Base-by-base conservation (phyloP, 2,113 vertebrate species). In the Panthera tigris region DNA sequence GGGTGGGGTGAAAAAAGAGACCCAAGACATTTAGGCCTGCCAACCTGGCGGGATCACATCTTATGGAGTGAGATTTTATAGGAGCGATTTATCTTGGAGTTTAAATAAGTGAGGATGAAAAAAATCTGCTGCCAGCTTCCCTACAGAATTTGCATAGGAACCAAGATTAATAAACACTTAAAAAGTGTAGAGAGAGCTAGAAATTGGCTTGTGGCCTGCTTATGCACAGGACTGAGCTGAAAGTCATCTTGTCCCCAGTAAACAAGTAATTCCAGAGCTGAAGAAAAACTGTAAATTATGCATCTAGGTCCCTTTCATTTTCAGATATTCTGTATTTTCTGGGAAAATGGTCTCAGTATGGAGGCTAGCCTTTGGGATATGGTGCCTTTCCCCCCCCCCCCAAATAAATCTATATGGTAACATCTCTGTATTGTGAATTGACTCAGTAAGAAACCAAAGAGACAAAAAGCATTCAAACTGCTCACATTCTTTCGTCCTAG, bases 61-160 rank as follows among this genome's bases (percentile, higher is more conserved):
- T 48, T 39, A 29, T 4, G 19, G 94, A 63, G 48, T 88, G 65
- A 84, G 84, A 88, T 80, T 97, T 97, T 95, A 71, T 73, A 41
- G 78, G 18, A 86, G 71, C 33, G 84, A 92, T 97, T 90, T 92
- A 57, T 84, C 52, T 96, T 84, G 79, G 76, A 48, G 80, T 82
- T 95, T 92, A 91, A 95, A 73, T 81, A 97, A 94, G 87, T 66
- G 25, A 80, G 57, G 74, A 90, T 92, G 80, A 52, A 91, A 86
- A 89, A 93, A 89, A 83, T 57, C 84, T 57, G 3, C 68, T 88
- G 55, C 66, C 89, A 92, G 36, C 41, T 41, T 97, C 52, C 33
- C 71, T 92, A 41, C 8, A 96, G 78, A 84, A 95, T 76, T 65
- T 95, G 63, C 48, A 45, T 63, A 48, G 63, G 23, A 79, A 36